These are phyloP conservation scores for Strigamia crassipes DNA, from an alignment of 2,888 invertebrate genomes.

Conservation along the genomic window DNA sequence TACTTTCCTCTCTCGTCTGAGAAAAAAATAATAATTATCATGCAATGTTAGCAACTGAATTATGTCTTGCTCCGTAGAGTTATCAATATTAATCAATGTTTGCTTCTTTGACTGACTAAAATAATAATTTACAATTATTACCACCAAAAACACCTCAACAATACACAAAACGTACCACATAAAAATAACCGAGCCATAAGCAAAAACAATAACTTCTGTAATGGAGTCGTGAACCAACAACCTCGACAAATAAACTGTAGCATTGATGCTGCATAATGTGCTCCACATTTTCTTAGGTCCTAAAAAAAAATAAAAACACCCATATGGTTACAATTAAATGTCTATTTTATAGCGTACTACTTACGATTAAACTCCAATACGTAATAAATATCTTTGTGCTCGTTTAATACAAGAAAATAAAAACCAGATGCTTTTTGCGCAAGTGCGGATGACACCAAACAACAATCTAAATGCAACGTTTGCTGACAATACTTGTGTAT, in stretches of 20 bases:
- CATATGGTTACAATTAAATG: background rate
- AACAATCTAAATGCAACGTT: background rate
- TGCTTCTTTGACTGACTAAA: background rate
- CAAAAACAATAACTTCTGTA: background rate
- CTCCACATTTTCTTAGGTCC: background rate
- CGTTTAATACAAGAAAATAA: constrained; percentile 13
- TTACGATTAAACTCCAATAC: constrained; percentile 5
- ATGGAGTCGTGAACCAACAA: background rate
- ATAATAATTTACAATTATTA: background rate
- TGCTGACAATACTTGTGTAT: background rate
- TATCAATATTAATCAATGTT: background rate
- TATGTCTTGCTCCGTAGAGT: background rate
- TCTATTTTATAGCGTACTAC: background rate
- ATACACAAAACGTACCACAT: background rate
- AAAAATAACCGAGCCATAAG: background rate
- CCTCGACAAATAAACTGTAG: background rate
- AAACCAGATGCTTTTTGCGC: background rate
- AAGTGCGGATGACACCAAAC: background rate
- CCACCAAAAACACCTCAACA: background rate
- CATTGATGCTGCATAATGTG: background rate
- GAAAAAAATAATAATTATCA: constrained; percentile 6
- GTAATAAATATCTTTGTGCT: background rate
- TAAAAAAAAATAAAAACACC: background rate
- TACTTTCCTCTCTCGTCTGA: background rate
- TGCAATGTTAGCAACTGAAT: background rate